A percentile compares a stretch with the other conserved stretches of the same genome.
phyloP scores from a whole-genome alignment of 2,113 vertebrate genomes.

The Mobula hypostoma region DNA sequence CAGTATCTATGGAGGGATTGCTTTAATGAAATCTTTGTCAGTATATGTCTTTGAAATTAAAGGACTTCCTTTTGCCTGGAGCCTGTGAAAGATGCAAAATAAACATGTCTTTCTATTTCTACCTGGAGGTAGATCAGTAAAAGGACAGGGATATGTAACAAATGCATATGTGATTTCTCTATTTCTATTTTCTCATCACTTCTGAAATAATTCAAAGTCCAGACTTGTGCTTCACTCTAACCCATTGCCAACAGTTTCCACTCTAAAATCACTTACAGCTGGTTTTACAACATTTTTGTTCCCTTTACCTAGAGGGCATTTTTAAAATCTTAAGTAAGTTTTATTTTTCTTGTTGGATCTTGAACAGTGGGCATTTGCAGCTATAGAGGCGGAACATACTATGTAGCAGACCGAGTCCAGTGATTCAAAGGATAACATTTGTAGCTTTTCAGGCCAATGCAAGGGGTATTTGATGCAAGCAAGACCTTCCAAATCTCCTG shows the following conservation, averaged over 20 bases:
- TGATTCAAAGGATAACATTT: neutral
- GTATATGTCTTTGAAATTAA: neutral
- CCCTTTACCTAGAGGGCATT: neutral
- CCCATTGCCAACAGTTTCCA: neutral
- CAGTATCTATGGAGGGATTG: no score
- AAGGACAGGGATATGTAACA: neutral
- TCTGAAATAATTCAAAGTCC: neutral
- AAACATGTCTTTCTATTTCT: neutral
- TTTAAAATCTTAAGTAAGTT: neutral
- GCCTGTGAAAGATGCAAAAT: no score
- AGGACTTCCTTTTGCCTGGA: neutral
- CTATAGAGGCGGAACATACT: neutral
- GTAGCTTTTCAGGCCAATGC: neutral
- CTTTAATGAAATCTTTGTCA: neutral
- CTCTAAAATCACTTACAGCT: constrained; percentile 24
- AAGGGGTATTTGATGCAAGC: neutral
- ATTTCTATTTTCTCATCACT: neutral
- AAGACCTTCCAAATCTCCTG: neutral
- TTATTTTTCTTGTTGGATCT: constrained; percentile 30
- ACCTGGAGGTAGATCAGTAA: neutral
- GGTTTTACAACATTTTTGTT: constrained; percentile 25
- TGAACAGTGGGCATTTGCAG: neutral
- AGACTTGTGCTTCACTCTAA: neutral
- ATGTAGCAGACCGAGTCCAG: neutral
- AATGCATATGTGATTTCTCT: neutral